phyloP scores from a whole-genome alignment of 2,113 vertebrate genomes.

The Enhydra lutris region DNA sequence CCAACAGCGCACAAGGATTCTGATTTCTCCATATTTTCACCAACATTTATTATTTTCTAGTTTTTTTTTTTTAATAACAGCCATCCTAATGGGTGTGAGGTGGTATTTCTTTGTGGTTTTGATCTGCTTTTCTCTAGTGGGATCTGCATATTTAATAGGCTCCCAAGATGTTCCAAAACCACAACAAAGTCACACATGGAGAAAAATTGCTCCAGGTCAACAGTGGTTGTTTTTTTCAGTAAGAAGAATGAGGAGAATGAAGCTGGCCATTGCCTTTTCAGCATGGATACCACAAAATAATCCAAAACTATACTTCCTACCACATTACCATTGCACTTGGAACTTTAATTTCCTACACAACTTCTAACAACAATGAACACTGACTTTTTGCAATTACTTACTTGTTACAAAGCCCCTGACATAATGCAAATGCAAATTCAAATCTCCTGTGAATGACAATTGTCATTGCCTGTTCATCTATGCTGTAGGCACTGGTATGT shows the following conservation, averaged over 20 bases:
- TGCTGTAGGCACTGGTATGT: not conserved
- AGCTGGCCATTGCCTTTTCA: not conserved
- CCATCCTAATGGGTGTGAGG: not conserved
- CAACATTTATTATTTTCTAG: not conserved
- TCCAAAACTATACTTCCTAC: not conserved
- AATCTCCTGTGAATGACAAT: not conserved
- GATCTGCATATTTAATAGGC: not conserved
- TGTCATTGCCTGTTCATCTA: not conserved
- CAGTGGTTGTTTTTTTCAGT: not conserved
- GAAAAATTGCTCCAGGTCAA: not conserved
- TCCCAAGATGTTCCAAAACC: not conserved
- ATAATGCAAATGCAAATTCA: not conserved
- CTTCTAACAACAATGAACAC: not conserved
- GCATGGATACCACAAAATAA: not conserved
- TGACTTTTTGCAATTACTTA: not conserved
- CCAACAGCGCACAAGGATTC: not conserved
- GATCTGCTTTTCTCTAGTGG: not conserved
- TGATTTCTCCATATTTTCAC: not conserved
- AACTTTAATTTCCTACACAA: slow-evolving; percentile 4
- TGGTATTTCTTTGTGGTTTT: not conserved
- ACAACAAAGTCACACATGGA: not conserved
- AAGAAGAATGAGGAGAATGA: not conserved
- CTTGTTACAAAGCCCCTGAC: not conserved
- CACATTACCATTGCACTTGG: not conserved
- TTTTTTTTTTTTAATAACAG: not conserved